These are phyloP conservation scores for Cyanistes caeruleus DNA, from an alignment of 2,113 vertebrate species.

Conservation along the genomic window DNA sequence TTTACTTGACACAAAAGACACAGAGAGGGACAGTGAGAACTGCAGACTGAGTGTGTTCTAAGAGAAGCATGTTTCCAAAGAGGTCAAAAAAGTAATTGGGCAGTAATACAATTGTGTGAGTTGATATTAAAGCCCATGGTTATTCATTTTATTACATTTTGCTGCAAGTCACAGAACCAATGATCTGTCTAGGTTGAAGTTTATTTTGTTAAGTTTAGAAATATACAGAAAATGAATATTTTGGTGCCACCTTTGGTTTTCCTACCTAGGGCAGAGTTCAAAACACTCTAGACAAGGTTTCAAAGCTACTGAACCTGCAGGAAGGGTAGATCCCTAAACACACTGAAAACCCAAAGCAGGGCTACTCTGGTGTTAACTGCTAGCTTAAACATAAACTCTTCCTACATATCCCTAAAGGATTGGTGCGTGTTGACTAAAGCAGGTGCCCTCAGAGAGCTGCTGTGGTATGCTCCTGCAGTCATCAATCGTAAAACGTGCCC, in stretches of 20 bases:
- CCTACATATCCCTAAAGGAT: neutral
- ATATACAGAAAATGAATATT: constrained; percentile 44
- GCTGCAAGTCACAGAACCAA: constrained; percentile 45
- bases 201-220: constrained; percentile 63
- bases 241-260: neutral
- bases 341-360: neutral
- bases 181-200: constrained; percentile 48
- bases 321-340: neutral
- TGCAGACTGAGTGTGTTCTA: constrained; percentile 24
- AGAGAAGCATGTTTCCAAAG: constrained; percentile 38
- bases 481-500: neutral
- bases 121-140: constrained; percentile 62
- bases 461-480: neutral
- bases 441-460: neutral
- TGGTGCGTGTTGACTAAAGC: neutral
- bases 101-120: constrained; percentile 61
- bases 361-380: neutral
- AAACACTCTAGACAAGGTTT: neutral
- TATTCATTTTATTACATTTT: constrained; percentile 68
- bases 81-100: constrained; percentile 68
- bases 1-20: constrained; percentile 3
- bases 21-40: constrained; percentile 25
- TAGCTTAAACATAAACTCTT: neutral
- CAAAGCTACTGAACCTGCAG: neutral
- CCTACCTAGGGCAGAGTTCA: constrained; percentile 20